A percentile compares a stretch with the other conserved stretches of the same genome.
Evolutionary conservation across 2,113 vertebrate genomes (phyloP).

Genomic region (Ciconia stormi): DNA sequence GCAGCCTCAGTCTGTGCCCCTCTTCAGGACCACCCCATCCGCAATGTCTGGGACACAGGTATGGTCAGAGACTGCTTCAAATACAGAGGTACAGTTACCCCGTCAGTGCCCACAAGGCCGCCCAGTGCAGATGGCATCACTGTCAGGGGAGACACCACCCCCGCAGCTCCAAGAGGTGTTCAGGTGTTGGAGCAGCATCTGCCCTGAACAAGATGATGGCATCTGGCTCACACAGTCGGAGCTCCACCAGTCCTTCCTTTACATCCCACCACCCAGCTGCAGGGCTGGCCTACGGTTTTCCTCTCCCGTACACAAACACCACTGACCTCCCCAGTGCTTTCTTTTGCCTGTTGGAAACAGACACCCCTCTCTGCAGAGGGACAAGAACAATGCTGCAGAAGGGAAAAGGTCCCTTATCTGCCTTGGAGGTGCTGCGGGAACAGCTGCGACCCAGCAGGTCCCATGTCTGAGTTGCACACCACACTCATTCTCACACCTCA

Average conservation of each 20-base stretch:
- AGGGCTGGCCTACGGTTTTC: background rate
- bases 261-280: background rate
- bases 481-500: background rate
- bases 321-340: background rate
- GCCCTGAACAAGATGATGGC: background rate
- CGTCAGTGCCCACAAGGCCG: background rate
- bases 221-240: background rate
- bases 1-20: background rate
- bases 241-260: background rate
- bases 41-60: background rate
- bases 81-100: background rate
- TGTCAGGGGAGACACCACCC: rapidly evolving
- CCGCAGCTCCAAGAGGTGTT: background rate
- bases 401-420: background rate
- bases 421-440: background rate
- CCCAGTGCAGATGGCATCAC: rapidly evolving
- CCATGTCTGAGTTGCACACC: background rate
- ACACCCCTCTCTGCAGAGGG: background rate
- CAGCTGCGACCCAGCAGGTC: background rate
- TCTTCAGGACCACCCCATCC: background rate
- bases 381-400: background rate
- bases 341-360: background rate
- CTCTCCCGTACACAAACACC: background rate
- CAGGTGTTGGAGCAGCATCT: background rate
- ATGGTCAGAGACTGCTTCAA: background rate